Evolutionary conservation across 2,888 invertebrate species (phyloP), one percentile per base, ranked within the genome.

Genomic region (Ligdia adustata): DNA sequence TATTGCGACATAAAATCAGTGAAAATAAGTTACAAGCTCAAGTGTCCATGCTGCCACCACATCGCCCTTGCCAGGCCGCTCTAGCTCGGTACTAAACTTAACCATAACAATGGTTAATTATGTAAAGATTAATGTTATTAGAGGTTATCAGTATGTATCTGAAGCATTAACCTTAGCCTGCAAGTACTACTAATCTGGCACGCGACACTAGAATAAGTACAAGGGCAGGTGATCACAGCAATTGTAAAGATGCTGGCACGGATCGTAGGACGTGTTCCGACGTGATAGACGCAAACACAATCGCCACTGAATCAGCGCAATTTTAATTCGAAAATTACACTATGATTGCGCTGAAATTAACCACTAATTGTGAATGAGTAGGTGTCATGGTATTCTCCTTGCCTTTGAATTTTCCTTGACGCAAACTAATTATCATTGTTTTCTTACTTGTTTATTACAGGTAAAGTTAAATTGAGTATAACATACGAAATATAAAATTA

Each of bases 151-250:
- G 37, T 58, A 66, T 66, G 64, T 71, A 74, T 72, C 69, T 74
- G 66, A 56, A 68, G 58, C 60, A 64, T 60, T 66, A 71, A 67
- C 67, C 70, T 72, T 46, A 52, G 22, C 20, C 37, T 9, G 34
- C 43, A 55, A 14, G 40, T 52, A 44, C 31, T n/a, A n/a, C n/a
- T n/a, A 14, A 26, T 28, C 12, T 24, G 14, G 13, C 43, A 50
- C 39, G 37, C 34, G 26, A 51, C 27, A 26, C 20, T 18, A 26
- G 70, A 82, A 79, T 69, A 68, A 64, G 77, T 68, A 82, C 83
- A 81, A 83, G 83, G 82, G 68, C 80, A 69, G 44, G 62, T 65
- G 66, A 77, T 77, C 72, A 68, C 60, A 43, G 62, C 73, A 72
- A 78, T 67, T 64, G 56, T 52, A 33, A 52, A 50, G 56, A 57